These are phyloP conservation scores for Scopus umbretta DNA, from an alignment of 2,113 vertebrate genomes.

Conservation along the genomic window DNA sequence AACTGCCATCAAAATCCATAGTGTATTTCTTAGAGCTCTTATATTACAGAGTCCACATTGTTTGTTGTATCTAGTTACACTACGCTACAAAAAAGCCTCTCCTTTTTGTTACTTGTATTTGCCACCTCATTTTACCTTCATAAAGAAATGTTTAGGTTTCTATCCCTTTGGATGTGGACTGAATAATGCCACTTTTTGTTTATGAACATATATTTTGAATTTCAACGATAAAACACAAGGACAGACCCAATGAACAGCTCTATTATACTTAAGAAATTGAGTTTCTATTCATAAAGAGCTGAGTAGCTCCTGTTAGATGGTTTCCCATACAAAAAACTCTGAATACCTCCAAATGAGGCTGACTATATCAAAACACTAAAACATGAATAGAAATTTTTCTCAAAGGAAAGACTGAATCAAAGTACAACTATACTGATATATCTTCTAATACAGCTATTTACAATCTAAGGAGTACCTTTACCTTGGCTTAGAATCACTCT, in stretches of 20 bases:
- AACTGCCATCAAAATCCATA: background rate
- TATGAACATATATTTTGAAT: slow-evolving; percentile 32
- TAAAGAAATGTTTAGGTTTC: slow-evolving; percentile 49
- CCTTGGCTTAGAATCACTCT: slow-evolving; percentile 70
- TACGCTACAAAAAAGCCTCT: background rate
- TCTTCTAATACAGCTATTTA: slow-evolving; percentile 63
- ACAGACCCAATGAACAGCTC: slow-evolving; percentile 50
- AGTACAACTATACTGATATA: slow-evolving; percentile 54
- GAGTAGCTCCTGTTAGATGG: slow-evolving; percentile 58
- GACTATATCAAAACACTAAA: slow-evolving; percentile 72
- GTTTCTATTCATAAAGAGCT: slow-evolving; percentile 64
- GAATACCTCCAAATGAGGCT: slow-evolving; percentile 67
- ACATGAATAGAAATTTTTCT: slow-evolving; percentile 71
- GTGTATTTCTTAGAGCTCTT: background rate
- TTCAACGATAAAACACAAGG: slow-evolving; percentile 64
- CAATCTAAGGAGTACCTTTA: slow-evolving; percentile 68
- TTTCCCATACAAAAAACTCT: slow-evolving; percentile 59
- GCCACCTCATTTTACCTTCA: background rate
- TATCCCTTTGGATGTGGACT: background rate
- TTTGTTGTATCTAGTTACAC: background rate
- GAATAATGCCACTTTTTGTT: slow-evolving; percentile 37
- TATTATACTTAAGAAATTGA: slow-evolving; percentile 68
- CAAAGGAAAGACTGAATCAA: slow-evolving; percentile 73
- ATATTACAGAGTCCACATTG: background rate
- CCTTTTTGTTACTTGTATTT: background rate